Conservation (phyloP, 2,888 invertebrate species). For the Danaus chrysippus region DNA sequence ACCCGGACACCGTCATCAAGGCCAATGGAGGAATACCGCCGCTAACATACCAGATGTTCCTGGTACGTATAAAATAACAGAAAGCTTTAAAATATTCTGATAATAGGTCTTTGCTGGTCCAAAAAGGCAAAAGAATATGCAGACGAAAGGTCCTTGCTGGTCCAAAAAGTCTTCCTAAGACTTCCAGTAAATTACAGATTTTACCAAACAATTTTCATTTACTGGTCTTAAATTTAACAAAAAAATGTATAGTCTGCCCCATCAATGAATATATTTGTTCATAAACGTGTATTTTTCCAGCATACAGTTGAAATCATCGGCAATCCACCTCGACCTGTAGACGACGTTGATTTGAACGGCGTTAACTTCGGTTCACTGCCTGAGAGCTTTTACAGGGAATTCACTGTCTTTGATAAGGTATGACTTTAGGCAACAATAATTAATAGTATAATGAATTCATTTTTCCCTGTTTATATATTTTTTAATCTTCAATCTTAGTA, state of each 20-base stretch:
- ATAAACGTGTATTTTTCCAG: conserved; percentile 47
- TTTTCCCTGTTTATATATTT: too few species aligned
- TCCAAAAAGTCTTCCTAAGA: too few species aligned
- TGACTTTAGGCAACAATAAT: conserved; percentile 11
- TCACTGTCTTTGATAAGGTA: conserved; percentile 73
- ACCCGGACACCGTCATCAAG: conserved; percentile 81
- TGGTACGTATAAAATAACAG: conserved; percentile 62
- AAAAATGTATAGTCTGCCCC: too few species aligned
- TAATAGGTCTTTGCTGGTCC: too few species aligned
- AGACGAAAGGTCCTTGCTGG: too few species aligned
- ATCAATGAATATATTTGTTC: too few species aligned
- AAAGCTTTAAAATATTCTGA: not conserved
- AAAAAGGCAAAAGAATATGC: too few species aligned
- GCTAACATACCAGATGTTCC: conserved; percentile 84
- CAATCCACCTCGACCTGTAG: conserved; percentile 78
- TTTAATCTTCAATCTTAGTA: not conserved
- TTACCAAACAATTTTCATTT: not conserved
- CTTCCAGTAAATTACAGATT: not conserved
- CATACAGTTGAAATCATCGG: conserved; percentile 82
- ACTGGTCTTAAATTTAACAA: too few species aligned
- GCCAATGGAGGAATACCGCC: conserved; percentile 86
- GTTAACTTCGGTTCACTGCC: conserved; percentile 71
- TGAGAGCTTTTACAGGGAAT: conserved; percentile 61
- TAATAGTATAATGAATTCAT: too few species aligned
- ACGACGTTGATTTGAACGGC: conserved; percentile 58